Evolutionary conservation across 1,140 invertebrate species (phyloP).

Genomic region (fruit fly (Drosophila melanogaster)): Release_6_plus_ISO1_MT NT_033779.5:3384501-3385000

Average conservation of each 20-base stretch:
- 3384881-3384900: conserved; percentile 4
- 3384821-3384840: background rate
- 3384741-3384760: background rate
- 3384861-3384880: conserved; percentile 1
- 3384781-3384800: background rate
- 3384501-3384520: conserved; percentile 11
- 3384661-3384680: background rate
- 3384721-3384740: background rate
- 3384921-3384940: conserved; percentile 61
- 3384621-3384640: too few relatives aligned
- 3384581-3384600: conserved; percentile 74
- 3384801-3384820: background rate
- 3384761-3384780: too few relatives aligned
- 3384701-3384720: background rate
- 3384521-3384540: conserved; percentile 64
- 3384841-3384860: background rate
- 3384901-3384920: conserved; percentile 25
- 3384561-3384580: conserved; percentile 61
- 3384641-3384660: background rate
- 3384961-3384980: conserved; percentile 13
- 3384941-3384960: conserved; percentile 36
- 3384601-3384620: conserved; percentile 21
- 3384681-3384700: too few relatives aligned
- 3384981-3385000: conserved; percentile 20
- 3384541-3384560: conserved; percentile 60